Base-by-base conservation (phyloP, 2,113 vertebrate species). In the Podiceps cristatus region DNA sequence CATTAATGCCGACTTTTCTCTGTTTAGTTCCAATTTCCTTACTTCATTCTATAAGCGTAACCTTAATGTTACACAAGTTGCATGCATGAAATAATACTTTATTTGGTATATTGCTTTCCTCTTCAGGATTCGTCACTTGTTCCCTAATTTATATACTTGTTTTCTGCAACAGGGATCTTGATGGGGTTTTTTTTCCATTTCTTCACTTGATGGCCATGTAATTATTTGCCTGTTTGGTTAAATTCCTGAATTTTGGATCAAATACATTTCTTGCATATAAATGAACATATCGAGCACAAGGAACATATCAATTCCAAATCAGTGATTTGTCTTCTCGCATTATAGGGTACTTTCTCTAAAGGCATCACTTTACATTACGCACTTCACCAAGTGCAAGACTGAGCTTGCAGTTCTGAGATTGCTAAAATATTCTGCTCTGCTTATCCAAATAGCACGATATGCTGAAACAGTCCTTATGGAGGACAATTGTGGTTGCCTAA, bases 261-360 rank as follows among this genome's bases (percentile, higher is more conserved):
- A 62, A 73, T 50, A 24, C 52, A 86, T 60, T 58, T 18, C 84
- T 91, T 84, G 86, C 59, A 80, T 84, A 63, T 22, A 86, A 93
- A 95, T 53, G 60, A 95, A 63, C 33, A n/a, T 64, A 90, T 74
- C 66, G 42, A 94, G 77, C 31, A 78, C 84, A 80, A 66, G 89
- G 84, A 94, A 92, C 44, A 9, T 20, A 83, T 82, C 95, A 73
- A 90, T 95, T 97, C 92, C 90, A 91, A 94, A 83, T 88, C 95
- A 86, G 59, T 72, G 91, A 87, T 94, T 95, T 95, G 95, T 95
- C 93, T 53, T 59, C 58, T 79, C 68, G 66, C 69, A 52, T 92
- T 86, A 71, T 31, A 79, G 60, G 69, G 31, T 28, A 2, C 63
- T 86, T 93, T 85, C 73, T 95, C 78, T 68, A 37, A 86, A 96